A percentile compares a stretch with the other conserved stretches of the same genome.
Conservation (phyloP, 37 sponge, comb jelly and placozoan species). For the Aplysina aerophoba region DNA sequence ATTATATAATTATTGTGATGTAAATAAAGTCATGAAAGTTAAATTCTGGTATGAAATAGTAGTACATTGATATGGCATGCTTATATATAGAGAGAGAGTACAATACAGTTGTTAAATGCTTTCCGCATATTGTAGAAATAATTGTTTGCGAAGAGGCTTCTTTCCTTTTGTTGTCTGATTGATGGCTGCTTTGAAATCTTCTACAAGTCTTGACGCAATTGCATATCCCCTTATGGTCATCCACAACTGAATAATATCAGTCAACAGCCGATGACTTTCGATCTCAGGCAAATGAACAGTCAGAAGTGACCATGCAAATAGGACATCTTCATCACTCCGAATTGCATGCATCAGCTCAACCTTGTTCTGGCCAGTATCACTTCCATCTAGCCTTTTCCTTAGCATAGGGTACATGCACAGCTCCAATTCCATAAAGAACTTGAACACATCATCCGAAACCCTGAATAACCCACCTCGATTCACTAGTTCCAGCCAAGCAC, state of each 20-base stretch:
- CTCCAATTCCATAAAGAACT: not conserved
- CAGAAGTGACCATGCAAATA: not conserved
- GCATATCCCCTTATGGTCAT: not conserved
- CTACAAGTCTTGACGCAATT: not conserved
- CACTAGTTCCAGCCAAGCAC: not conserved
- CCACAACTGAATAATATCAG: not conserved
- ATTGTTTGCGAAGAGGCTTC: not conserved
- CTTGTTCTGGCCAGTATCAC: not conserved
- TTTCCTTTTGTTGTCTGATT: not conserved
- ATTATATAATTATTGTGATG: too few relatives aligned
- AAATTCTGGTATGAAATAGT: too few relatives aligned
- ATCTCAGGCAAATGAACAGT: not conserved
- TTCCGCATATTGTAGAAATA: not conserved
- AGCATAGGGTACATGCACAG: not conserved
- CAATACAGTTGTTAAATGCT: too few relatives aligned
- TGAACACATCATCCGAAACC: not conserved
- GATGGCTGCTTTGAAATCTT: not conserved
- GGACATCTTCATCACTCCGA: slow-evolving; percentile 9
- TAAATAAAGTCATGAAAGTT: too few relatives aligned
- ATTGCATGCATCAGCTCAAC: not conserved
- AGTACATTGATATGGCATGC: too few relatives aligned
- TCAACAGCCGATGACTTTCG: not conserved
- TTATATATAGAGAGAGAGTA: too few relatives aligned
- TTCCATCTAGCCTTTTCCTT: not conserved
- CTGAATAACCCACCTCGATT: slow-evolving; percentile 5